Conservation (phyloP, 1,140 invertebrate genomes). For the Chelonus insularis region DNA sequence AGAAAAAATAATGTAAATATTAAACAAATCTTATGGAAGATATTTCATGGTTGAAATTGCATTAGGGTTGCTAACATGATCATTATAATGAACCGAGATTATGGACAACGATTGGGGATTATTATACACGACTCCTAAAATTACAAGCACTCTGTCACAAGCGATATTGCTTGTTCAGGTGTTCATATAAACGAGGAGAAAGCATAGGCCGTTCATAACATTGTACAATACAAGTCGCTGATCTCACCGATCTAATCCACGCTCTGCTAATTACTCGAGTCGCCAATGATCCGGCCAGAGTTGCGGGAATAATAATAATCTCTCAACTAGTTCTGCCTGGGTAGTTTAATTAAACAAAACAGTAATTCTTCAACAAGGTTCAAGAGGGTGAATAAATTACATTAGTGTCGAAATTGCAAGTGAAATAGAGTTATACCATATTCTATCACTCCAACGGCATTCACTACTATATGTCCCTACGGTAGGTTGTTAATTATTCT, state of each 20-base stretch:
- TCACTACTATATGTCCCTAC: too few relatives aligned
- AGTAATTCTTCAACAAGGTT: constrained; percentile 21
- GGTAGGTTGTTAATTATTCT: too few relatives aligned
- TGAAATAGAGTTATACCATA: too few relatives aligned
- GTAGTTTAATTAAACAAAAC: constrained; percentile 32
- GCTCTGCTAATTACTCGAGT: constrained; percentile 29
- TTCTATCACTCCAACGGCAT: too few relatives aligned
- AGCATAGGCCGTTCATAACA: constrained; percentile 12
- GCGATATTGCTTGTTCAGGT: constrained; percentile 13
- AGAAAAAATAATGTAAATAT: too few relatives aligned
- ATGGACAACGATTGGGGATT: constrained; percentile 10
- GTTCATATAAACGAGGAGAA: constrained; percentile 20
- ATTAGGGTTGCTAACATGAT: background rate
- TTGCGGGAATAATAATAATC: constrained; percentile 6
- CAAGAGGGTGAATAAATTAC: background rate
- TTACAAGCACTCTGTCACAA: constrained; percentile 28
- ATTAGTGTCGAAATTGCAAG: too few relatives aligned
- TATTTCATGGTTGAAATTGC: background rate
- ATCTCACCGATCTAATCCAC: constrained; percentile 26
- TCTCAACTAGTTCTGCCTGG: background rate
- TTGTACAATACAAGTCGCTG: constrained; percentile 6
- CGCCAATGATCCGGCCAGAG: background rate
- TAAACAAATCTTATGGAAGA: too few relatives aligned
- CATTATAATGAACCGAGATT: constrained; percentile 10
- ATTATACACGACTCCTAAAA: constrained; percentile 24